Base-by-base conservation (phyloP, 2,888 invertebrate species). In the Pachycephus smyrnensis region DNA sequence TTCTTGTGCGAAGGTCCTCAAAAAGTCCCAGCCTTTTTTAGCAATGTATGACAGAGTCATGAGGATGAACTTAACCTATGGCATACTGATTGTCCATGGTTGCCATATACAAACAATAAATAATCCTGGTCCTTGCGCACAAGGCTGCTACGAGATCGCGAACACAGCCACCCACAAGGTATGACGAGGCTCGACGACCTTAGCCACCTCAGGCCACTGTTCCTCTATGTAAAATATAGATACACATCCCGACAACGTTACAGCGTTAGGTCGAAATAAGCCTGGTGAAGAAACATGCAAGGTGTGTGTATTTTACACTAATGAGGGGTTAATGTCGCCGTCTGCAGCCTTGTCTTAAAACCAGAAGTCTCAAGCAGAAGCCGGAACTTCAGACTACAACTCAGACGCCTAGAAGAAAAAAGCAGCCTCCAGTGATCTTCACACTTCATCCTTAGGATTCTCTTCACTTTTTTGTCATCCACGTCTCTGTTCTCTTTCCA, bases 311-410 rank as follows among this genome's bases (percentile, higher is more conserved):
- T 37, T 69, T 69, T n/a, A 30, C 80, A 79, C 86, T 87, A 87
- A 87, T 87, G 87, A 87, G 87, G 84, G 84, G 86, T 85, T 87
- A 87, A 87, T 87, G 84, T 84, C 81, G 78, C 80, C 75, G 80
- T 23, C 78, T 78, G 79, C 81, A 77, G 82, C 77, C 80, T 76
- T 76, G 80, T 83, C 82, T 82, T 81, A 79, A 35, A 33, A 80
- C 77, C 73, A 80, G 77, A 76, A 86, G 84, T 82, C 75, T 79
- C 79, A 79, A 80, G 55, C 77, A 71, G 74, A 76, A 73, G 77
- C 37, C 36, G 75, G 69, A 75, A 75, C 80, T 81, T 82, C 83
- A 84, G 83, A 83, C 84, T 79, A 30, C 79, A 74, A 32, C 55
- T 55, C 55, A 55, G 55, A 55, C 55, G 23, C 55, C 23, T 23